Percentiles rank a stretch among this genome's conserved stretches.
Conservation (phyloP, 2,888 invertebrate genomes). For the Synergus umbraculus region DNA sequence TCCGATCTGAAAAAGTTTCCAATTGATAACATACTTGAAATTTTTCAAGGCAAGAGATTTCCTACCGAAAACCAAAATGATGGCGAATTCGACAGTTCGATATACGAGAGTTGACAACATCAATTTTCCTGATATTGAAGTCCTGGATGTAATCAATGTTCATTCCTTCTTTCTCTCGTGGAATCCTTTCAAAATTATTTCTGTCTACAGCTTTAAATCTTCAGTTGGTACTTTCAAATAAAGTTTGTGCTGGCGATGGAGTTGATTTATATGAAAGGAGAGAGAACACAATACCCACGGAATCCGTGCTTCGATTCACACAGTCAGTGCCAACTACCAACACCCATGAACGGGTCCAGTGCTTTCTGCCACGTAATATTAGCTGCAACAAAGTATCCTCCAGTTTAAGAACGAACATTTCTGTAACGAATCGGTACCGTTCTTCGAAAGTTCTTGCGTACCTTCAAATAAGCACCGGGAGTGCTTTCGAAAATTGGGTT, state of each 20-base stretch:
- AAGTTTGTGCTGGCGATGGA: slow-evolving; percentile 67
- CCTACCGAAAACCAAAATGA: not conserved
- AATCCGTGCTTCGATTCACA: slow-evolving; percentile 55
- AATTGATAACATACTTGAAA: not conserved
- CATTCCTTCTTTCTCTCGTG: slow-evolving; percentile 43
- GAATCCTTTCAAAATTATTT: slow-evolving; percentile 63
- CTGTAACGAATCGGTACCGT: slow-evolving; percentile 25
- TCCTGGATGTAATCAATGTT: slow-evolving; percentile 20
- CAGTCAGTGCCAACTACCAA: slow-evolving; percentile 41
- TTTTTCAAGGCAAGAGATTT: not conserved
- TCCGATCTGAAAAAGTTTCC: not conserved
- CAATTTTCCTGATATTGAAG: slow-evolving; percentile 44
- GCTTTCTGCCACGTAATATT: slow-evolving; percentile 54
- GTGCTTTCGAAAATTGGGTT: slow-evolving; percentile 26
- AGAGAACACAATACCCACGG: slow-evolving; percentile 56
- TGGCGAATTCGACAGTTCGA: slow-evolving; percentile 40
- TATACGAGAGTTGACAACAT: slow-evolving; percentile 37
- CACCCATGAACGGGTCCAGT: slow-evolving; percentile 50
- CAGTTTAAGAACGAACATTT: slow-evolving; percentile 36
- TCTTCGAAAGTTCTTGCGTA: slow-evolving; percentile 27
- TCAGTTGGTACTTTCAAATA: slow-evolving; percentile 68
- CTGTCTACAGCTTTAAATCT: slow-evolving; percentile 68
- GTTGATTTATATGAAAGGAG: slow-evolving; percentile 66
- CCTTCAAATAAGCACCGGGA: slow-evolving; percentile 2
- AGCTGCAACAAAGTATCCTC: slow-evolving; percentile 51